A percentile compares a stretch with the other conserved stretches of the same genome.
These are phyloP conservation scores for Connochaetes taurinus DNA, from an alignment of 2,113 vertebrate genomes.

Conservation along the genomic window DNA sequence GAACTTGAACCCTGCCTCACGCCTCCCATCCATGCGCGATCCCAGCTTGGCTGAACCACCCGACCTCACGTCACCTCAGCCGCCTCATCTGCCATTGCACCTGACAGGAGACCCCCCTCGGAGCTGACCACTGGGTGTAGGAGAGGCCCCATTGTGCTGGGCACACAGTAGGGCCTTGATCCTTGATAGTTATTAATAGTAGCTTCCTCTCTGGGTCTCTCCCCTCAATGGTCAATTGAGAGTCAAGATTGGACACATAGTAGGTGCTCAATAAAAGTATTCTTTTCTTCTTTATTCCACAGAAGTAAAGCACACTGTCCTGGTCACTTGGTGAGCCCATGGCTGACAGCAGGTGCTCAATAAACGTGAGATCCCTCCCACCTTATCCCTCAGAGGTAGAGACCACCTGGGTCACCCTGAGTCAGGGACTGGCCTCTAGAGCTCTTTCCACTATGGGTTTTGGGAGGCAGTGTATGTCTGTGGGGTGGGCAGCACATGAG, in stretches of 20 bases:
- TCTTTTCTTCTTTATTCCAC: not conserved
- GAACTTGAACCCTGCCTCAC: not conserved
- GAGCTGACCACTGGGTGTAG: not conserved
- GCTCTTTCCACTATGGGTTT: not conserved
- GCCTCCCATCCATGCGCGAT: not conserved
- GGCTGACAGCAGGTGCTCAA: not conserved
- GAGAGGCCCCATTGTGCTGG: not conserved
- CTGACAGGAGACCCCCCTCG: not conserved
- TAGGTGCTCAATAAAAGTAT: not conserved
- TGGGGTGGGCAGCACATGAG: not conserved
- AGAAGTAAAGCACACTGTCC: not conserved
- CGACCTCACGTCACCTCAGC: not conserved
- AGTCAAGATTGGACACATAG: not conserved
- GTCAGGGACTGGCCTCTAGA: not conserved
- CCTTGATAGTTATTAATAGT: not conserved
- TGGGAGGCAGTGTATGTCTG: not conserved
- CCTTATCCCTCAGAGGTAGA: not conserved
- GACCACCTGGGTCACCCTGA: not conserved
- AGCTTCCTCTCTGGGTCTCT: not conserved
- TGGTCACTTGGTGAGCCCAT: not conserved
- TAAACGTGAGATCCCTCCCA: not conserved
- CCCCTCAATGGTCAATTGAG: not conserved
- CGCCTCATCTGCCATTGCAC: not conserved
- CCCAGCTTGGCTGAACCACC: not conserved
- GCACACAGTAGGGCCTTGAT: fast-evolving